Base-by-base conservation (phyloP, 2,797 vertebrate species). In the Anguilla anguilla region DNA sequence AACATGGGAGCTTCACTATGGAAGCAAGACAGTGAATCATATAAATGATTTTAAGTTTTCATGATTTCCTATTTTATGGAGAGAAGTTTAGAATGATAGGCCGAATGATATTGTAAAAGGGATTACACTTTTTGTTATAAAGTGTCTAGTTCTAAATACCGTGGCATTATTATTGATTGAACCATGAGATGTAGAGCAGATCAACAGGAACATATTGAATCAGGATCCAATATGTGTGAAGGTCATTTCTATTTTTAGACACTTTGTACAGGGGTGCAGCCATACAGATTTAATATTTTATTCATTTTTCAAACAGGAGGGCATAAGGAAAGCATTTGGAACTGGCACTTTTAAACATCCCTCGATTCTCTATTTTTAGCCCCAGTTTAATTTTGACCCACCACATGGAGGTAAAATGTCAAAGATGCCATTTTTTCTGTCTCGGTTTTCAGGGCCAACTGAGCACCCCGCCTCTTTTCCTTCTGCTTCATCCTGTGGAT, bases 331-430 rank as follows among this genome's bases (percentile, higher is more conserved):
- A 43, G 74, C 15, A 46, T 19, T 77, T 77, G 74, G 31, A 77
- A 77, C 39, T 39, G 35, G 74, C 13, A 43, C 35, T 43, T 77
- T 77, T 77, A 77, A 77, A 43, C 43, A 35, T 77, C 74, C 15
- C 74, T 43, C 74, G 77, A 77, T 77, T 9, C 74, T 43, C 74
- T 77, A 77, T 77, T 77, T 77, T 77, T 77, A 77, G 39, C 74
- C 74, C 74, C 74, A 77, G 74, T 43, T 77, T 19, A 43, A 77
- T 43, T 77, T 43, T 22, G 39, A 77, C 74, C 74, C 35, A 39
- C 39, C 17, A 43, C 74, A 72, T 31, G 69, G n/a, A 69, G 69
- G 69, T 72, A n/a, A 35, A 72, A 72, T 72, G 69, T 35, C 69
- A 72, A 28, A 19, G 28, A n/a, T 1, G 28, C n/a, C n/a, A n/a